phyloP scores from a whole-genome alignment of 2,888 invertebrate species.

The Drosophila mimetica region DNA sequence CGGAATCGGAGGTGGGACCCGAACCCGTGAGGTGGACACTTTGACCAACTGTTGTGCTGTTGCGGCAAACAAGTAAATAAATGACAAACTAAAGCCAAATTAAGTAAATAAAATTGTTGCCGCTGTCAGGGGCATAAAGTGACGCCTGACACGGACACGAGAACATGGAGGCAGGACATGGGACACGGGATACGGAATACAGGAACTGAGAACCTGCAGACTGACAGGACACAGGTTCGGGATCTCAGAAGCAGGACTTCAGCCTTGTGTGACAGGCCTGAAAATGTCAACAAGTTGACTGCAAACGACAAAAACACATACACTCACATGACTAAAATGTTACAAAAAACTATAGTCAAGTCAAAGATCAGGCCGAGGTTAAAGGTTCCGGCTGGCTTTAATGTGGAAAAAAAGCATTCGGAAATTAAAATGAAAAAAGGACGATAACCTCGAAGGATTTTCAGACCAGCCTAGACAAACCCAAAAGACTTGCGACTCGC shows the following conservation, averaged over 20 bases:
- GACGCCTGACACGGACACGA: constrained; percentile 66
- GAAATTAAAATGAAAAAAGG: constrained; percentile 38
- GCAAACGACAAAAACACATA: constrained; percentile 16
- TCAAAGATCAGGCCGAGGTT: constrained; percentile 31
- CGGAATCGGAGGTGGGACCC: constrained; percentile 5
- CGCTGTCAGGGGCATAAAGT: constrained; percentile 73
- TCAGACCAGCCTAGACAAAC: constrained; percentile 41
- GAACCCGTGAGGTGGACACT: constrained; percentile 20
- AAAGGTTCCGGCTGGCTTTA: constrained; percentile 24
- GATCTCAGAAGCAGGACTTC: constrained; percentile 30
- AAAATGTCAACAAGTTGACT: constrained; percentile 55
- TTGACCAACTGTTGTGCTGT: constrained; percentile 39
- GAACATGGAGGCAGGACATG: constrained; percentile 41
- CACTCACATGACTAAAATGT: constrained; percentile 1
- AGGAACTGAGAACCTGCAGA: constrained; percentile 2
- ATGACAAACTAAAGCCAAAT: constrained; percentile 80
- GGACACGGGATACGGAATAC: constrained; percentile 38
- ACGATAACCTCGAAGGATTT: constrained; percentile 51
- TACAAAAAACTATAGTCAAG: constrained; percentile 7
- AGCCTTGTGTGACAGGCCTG: constrained; percentile 45
- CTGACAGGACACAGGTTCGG: constrained; percentile 46
- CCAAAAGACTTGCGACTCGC: constrained; percentile 37
- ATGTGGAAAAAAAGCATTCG: neutral
- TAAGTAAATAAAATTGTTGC: constrained; percentile 80
- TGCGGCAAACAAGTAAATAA: constrained; percentile 74